These are phyloP conservation scores for Erpornis zantholeuca DNA, from an alignment of 2,113 vertebrate species.

Conservation along the genomic window DNA sequence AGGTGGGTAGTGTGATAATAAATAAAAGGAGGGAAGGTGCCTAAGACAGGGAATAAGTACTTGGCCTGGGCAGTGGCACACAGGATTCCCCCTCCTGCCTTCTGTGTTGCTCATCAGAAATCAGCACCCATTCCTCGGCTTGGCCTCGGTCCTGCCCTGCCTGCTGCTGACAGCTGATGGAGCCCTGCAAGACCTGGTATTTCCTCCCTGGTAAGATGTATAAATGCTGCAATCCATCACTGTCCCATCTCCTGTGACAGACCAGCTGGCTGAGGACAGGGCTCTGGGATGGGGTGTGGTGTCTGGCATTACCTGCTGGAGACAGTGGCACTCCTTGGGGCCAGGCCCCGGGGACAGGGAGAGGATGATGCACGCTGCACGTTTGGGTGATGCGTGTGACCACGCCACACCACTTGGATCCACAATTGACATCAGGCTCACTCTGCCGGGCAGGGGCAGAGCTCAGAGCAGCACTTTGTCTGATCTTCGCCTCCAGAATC, in stretches of 20 bases:
- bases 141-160: fast-evolving
- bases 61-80: fast-evolving
- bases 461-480: not conserved
- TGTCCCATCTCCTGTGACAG: fast-evolving
- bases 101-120: not conserved
- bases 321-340: not conserved
- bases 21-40: not conserved
- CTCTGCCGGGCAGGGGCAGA: not conserved
- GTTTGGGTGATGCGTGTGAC: not conserved
- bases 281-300: not conserved
- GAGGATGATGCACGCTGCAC: fast-evolving
- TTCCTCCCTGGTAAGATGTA: not conserved
- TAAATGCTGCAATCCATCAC: not conserved
- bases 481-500: not conserved
- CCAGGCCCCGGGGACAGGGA: not conserved
- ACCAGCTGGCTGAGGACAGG: not conserved
- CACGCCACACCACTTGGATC: fast-evolving
- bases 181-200: not conserved
- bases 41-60: not conserved
- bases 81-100: fast-evolving
- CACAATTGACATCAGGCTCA: not conserved
- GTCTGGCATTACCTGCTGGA: not conserved
- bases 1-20: not conserved
- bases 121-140: not conserved
- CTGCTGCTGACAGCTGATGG: not conserved